These are phyloP conservation scores for Galemys pyrenaicus DNA, from an alignment of 2,113 vertebrate species.

Conservation along the genomic window DNA sequence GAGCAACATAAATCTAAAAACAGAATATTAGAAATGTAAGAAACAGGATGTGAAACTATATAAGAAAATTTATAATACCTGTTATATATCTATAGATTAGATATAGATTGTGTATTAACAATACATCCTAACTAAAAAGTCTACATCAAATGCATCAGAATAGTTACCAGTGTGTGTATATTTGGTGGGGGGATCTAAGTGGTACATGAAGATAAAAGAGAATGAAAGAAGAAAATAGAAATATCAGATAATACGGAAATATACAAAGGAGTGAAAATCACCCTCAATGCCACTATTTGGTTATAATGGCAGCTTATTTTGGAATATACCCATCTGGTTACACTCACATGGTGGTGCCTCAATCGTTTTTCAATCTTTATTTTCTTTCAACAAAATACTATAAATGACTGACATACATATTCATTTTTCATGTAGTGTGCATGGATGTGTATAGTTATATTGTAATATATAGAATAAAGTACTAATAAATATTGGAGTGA, in stretches of 20 bases:
- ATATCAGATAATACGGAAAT: slow-evolving; percentile 36
- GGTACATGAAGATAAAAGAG: neutral
- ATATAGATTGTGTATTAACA: neutral
- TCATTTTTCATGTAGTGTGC: neutral
- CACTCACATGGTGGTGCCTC: neutral
- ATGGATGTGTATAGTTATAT: neutral
- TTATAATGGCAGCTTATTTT: neutral
- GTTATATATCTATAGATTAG: neutral
- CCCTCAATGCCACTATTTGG: neutral
- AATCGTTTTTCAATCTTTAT: slow-evolving; percentile 23
- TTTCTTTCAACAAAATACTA: slow-evolving; percentile 20
- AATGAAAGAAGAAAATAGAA: neutral
- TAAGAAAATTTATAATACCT: slow-evolving; percentile 43
- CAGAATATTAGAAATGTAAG: slow-evolving; percentile 10
- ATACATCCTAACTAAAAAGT: slow-evolving; percentile 2
- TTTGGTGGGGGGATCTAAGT: neutral
- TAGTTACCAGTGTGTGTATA: neutral
- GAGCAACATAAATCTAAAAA: neutral
- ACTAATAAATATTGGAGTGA: neutral
- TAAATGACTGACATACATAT: neutral
- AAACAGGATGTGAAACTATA: neutral
- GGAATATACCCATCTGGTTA: neutral
- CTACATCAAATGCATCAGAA: neutral
- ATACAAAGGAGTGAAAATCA: neutral
- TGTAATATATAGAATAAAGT: neutral